Base-by-base conservation (phyloP, 2,113 vertebrate species). In the Myrmecophaga tridactyla region DNA sequence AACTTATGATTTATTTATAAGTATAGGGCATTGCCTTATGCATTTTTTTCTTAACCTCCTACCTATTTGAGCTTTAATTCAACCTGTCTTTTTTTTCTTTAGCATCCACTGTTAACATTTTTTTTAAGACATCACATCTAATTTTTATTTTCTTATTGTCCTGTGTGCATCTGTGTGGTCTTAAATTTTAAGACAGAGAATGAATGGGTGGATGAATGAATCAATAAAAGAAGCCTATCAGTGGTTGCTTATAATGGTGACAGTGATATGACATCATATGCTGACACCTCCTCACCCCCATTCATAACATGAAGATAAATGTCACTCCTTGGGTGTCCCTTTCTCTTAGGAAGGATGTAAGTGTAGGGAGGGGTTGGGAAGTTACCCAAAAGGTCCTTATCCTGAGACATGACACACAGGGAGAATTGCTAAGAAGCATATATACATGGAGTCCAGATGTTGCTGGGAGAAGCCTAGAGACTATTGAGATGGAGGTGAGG, bases 1-100 rank as follows among this genome's bases (percentile, higher is more conserved):
- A 88, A 91, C 29, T 51, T 77, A 20, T n/a, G 36, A 36, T 78
- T 46, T 75, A 83, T 78, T 82, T 85, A 67, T 23, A 83, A 77
- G 21, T 58, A 53, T 43, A 85, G 10, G 56, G 31, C 29, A n/a
- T 56, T 70, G n/a, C 58, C 51, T 9, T 67, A 29, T 34, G n/a
- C 36, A 39, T 46, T 14, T 85, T n/a, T 94, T 92, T 56, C 62
- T 78, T 43, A 85, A 13, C 23, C 51, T 80, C 20, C 78, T 86
- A 58, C 17, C 7, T 86, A 12, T 62, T 81, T 81, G 25, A 51
- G 75, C 53, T 94, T 76, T 31, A 62, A 18, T 62, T 4, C 0
- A 29, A 29, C 65, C 12, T 36, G 14, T 41, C 13, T 67, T 27
- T 27, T 65, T 23, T 34, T 12, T 13, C n/a, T 18, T 82, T 72